Evolutionary conservation across 2,888 invertebrate genomes (phyloP).

Genomic region (Eupithecia subfuscata): DNA sequence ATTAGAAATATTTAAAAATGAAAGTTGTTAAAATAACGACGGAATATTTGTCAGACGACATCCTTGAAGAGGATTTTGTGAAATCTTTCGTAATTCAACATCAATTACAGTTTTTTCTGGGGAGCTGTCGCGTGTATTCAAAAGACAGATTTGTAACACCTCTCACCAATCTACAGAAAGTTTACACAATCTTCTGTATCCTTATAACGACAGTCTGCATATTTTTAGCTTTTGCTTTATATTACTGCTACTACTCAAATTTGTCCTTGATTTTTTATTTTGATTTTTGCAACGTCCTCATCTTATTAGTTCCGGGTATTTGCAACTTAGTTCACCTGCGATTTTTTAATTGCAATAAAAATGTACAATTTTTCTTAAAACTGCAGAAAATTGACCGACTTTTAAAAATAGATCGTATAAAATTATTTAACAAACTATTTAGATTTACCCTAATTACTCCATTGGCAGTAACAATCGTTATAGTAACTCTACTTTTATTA

Average conservation of each 20-base stretch:
- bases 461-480: not conserved
- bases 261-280: not conserved
- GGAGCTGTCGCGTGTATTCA: conserved; percentile 4
- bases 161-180: not conserved
- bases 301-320: not conserved
- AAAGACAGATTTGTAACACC: conserved; percentile 7
- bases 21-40: not conserved
- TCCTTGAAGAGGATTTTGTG: conserved; percentile 2
- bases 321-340: not conserved
- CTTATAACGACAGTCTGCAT: not conserved
- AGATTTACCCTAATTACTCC: not conserved
- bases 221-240: too few relatives aligned
- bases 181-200: conserved; percentile 8
- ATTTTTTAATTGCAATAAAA: conserved; percentile 3
- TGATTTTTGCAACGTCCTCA: not conserved
- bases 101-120: not conserved
- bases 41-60: conserved; percentile 4
- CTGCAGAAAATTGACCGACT: conserved; percentile 3
- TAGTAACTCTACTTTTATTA: not conserved
- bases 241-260: too few relatives aligned
- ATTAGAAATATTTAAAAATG: not conserved
- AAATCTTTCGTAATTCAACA: not conserved
- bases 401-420: not conserved
- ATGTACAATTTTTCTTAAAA: not conserved
- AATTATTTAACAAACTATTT: not conserved